Conservation (phyloP, 1,140 invertebrate species). For the Agrilus planipennis region DNA sequence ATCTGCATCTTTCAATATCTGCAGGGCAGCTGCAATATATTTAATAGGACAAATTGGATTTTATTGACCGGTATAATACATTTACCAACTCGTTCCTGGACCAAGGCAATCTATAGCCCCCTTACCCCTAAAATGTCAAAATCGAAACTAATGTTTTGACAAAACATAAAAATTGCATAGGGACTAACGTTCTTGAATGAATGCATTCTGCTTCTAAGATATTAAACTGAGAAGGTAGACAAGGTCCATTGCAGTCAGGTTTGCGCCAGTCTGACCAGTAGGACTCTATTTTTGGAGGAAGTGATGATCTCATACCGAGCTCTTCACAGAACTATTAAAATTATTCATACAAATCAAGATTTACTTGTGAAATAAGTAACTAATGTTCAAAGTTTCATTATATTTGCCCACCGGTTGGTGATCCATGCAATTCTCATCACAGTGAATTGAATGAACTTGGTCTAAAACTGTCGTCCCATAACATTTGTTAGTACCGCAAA, state of each 20-base stretch:
- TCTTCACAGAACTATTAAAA: conserved; percentile 10
- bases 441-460: conserved; percentile 7
- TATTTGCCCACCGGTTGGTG: conserved; percentile 7
- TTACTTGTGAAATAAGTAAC: not conserved
- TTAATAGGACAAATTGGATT: not conserved
- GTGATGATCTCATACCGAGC: conserved; percentile 1
- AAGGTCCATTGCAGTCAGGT: not conserved
- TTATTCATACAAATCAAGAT: not conserved
- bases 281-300: conserved; percentile 5
- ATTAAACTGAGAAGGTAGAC: not conserved
- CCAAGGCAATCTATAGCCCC: conserved; percentile 15
- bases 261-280: conserved; percentile 11
- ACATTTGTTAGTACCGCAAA: conserved; percentile 7
- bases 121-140: conserved; percentile 5
- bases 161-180: no score
- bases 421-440: conserved; percentile 9
- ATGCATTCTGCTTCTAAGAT: conserved; percentile 10
- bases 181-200: conserved; percentile 9
- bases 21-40: conserved; percentile 12
- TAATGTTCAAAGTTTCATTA: not conserved
- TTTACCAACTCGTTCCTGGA: conserved; percentile 15
- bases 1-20: conserved; percentile 9
- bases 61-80: not conserved
- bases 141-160: not conserved
- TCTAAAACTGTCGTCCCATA: not conserved